phyloP scores from a whole-genome alignment of 2,888 invertebrate species.

The Nymphalis c-album region DNA sequence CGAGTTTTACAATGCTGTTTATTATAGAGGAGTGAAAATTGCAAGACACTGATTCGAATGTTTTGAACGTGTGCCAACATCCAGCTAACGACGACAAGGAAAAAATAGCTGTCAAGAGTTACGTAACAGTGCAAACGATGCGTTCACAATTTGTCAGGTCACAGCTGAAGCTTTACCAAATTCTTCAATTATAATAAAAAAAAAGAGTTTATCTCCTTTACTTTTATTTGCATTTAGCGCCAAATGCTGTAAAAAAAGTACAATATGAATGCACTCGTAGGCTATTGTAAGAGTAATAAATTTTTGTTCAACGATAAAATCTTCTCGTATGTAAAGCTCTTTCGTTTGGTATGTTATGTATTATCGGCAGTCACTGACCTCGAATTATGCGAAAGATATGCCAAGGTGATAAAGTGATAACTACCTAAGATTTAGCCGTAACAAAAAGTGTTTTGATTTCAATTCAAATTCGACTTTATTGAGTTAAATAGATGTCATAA shows the following conservation, averaged over 20 bases:
- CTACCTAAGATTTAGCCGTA: constrained; percentile 52
- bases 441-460: constrained; percentile 29
- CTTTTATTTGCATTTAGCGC: background rate
- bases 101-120: constrained; percentile 77
- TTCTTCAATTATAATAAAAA: background rate
- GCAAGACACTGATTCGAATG: constrained; percentile 44
- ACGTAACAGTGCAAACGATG: constrained; percentile 42
- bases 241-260: constrained; percentile 1
- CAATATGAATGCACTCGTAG: constrained; percentile 28
- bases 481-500: constrained; percentile 9
- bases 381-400: constrained; percentile 64
- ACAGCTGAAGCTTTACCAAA: constrained; percentile 13
- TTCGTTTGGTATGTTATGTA: constrained; percentile 42
- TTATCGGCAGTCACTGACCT: constrained; percentile 67
- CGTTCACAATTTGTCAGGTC: constrained; percentile 41
- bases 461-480: constrained; percentile 13
- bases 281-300: constrained; percentile 27
- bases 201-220: background rate
- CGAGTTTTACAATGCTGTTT: constrained; percentile 28
- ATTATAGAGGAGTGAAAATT: constrained; percentile 35
- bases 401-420: constrained; percentile 69
- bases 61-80: constrained; percentile 68
- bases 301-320: constrained; percentile 31
- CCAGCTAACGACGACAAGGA: constrained; percentile 68
- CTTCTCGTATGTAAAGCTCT: constrained; percentile 2